Evolutionary conservation across 2,888 invertebrate species (phyloP).

Genomic region (Pinctada fucata): DNA sequence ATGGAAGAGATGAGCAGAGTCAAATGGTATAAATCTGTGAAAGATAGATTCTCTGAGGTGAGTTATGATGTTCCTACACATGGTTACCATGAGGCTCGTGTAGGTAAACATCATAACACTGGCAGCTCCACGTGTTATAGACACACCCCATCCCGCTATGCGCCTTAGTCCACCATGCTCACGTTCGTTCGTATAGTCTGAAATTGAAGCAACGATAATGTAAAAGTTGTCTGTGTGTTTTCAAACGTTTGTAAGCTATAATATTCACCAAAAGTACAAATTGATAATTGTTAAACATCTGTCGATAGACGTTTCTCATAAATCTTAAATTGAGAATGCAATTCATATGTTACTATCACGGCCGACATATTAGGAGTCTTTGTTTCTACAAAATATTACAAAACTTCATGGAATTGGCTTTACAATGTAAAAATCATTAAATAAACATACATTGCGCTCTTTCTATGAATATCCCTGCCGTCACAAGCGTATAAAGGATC

Average conservation of each 20-base stretch:
- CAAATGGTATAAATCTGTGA: slow-evolving; percentile 81
- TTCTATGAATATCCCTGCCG: slow-evolving; percentile 80
- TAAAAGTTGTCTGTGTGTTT: too few species aligned
- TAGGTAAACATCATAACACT: slow-evolving; percentile 83
- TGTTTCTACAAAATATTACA: too few species aligned
- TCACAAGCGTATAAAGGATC: slow-evolving; percentile 79
- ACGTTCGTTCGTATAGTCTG: slow-evolving; percentile 80
- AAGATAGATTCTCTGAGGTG: slow-evolving; percentile 80
- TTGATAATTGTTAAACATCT: too few species aligned
- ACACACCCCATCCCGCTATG: slow-evolving; percentile 81
- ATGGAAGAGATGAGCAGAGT: slow-evolving; percentile 80
- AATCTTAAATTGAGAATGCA: too few species aligned
- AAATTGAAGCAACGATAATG: neutral
- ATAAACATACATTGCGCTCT: slow-evolving; percentile 54
- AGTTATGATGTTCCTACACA: slow-evolving; percentile 82
- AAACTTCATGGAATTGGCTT: too few species aligned
- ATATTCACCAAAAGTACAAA: too few species aligned
- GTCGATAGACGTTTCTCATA: too few species aligned
- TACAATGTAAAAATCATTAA: too few species aligned
- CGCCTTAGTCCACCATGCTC: slow-evolving; percentile 81
- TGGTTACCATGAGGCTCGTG: slow-evolving; percentile 80
- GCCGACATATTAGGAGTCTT: too few species aligned
- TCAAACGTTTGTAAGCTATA: too few species aligned
- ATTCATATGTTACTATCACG: too few species aligned
- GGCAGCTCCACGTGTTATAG: slow-evolving; percentile 82